A percentile compares a stretch with the other conserved stretches of the same genome.
Conservation (phyloP, 64 coral and sea anemone species). For the Cladopsammia gracilis region DNA sequence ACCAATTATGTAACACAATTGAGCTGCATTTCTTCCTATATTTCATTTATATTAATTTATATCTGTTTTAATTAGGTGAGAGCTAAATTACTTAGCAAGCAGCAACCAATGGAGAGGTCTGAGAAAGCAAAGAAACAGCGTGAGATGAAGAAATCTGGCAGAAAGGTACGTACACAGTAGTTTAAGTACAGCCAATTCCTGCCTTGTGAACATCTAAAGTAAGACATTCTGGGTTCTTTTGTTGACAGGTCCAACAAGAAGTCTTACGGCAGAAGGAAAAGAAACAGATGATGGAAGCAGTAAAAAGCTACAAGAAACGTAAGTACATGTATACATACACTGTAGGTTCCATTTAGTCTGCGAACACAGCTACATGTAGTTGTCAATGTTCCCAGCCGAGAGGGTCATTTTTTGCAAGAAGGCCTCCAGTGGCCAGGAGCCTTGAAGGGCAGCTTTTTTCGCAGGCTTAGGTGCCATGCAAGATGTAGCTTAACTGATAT, state of each 20-base stretch:
- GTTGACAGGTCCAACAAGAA: conserved; percentile 89
- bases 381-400: too few species aligned
- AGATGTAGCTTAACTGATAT: too few species aligned
- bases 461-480: too few species aligned
- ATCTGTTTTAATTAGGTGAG: conserved; percentile 62
- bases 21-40: background rate
- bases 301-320: conserved; percentile 98
- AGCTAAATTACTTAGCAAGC: conserved; percentile 86
- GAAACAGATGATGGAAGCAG: conserved; percentile 93
- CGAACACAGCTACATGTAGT: too few species aligned
- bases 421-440: too few species aligned
- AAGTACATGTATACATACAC: too few species aligned
- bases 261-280: conserved; percentile 96
- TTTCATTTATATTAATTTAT: background rate
- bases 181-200: too few species aligned
- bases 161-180: conserved; percentile 80
- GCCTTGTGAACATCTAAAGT: background rate
- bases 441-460: too few species aligned
- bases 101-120: conserved; percentile 88
- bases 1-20: too few species aligned
- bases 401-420: too few species aligned
- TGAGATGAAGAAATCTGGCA: conserved; percentile 99
- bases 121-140: conserved; percentile 95
- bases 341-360: too few species aligned
- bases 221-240: background rate